These are phyloP conservation scores for Paguma larvata DNA, from an alignment of 2,797 vertebrate genomes.

Conservation along the genomic window DNA sequence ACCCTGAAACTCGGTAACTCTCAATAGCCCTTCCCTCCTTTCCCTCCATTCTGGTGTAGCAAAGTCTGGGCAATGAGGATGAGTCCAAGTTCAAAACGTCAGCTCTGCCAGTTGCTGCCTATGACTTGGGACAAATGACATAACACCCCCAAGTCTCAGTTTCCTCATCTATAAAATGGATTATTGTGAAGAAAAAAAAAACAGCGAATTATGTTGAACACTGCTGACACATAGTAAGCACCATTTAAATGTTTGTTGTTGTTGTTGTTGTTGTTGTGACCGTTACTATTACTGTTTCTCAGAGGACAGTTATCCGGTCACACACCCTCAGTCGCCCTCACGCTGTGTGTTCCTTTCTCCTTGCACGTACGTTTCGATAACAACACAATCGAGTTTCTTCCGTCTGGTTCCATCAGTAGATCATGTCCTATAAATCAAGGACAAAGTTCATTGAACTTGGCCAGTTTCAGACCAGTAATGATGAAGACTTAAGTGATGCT, in stretches of 20 bases:
- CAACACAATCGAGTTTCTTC: neutral
- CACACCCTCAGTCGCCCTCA: neutral
- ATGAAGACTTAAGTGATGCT: constrained; percentile 13
- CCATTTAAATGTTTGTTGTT: neutral
- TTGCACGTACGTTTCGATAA: neutral
- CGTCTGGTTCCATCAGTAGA: neutral
- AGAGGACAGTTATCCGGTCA: neutral
- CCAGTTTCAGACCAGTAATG: constrained; percentile 32
- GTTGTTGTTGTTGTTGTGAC: neutral
- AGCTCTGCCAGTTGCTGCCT: neutral
- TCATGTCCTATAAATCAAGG: constrained; percentile 23
- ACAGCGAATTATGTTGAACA: neutral
- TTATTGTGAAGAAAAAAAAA: neutral
- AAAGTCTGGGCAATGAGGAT: neutral
- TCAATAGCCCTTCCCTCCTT: too few relatives aligned
- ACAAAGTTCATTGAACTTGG: neutral
- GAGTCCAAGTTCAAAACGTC: neutral
- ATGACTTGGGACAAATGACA: neutral
- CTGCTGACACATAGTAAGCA: neutral
- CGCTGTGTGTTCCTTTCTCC: neutral
- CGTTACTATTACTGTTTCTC: neutral
- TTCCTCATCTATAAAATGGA: constrained; percentile 24
- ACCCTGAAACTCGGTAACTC: neutral
- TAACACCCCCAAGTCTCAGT: neutral
- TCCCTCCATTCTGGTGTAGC: neutral